These are phyloP conservation scores for Micromussa lordhowensis DNA, from an alignment of 92 coral and sea anemone species.

Conservation along the genomic window DNA sequence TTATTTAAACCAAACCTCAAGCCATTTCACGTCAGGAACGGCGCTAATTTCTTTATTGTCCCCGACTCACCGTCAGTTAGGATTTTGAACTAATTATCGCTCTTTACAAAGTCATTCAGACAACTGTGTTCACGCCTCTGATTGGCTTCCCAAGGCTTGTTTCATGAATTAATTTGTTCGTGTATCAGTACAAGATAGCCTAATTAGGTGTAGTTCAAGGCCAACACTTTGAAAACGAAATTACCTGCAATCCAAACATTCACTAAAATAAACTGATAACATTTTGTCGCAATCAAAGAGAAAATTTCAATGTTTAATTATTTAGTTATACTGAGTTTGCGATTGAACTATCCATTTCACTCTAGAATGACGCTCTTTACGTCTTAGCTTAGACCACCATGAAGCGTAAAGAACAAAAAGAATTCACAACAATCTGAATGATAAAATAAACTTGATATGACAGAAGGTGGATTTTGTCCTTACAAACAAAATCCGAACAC, in stretches of 20 bases:
- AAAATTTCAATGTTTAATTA: not conserved
- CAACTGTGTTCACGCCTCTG: not conserved
- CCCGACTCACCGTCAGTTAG: constrained; percentile 18
- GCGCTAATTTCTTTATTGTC: not conserved
- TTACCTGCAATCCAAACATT: not conserved
- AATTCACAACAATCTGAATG: not conserved
- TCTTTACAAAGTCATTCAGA: not conserved
- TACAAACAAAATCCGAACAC: not conserved
- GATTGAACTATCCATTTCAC: constrained; percentile 3
- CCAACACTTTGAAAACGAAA: not conserved
- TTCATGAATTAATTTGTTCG: not conserved
- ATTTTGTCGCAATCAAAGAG: not conserved
- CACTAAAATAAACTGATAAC: not conserved
- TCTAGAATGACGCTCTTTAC: not conserved
- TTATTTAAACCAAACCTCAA: not conserved
- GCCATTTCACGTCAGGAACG: constrained; percentile 13
- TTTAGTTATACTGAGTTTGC: constrained; percentile 1
- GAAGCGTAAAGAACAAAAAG: not conserved
- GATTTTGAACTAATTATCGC: constrained; percentile 14
- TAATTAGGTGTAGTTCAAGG: not conserved
- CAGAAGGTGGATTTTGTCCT: not conserved
- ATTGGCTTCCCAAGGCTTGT: not conserved
- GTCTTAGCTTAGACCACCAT: constrained; percentile 6
- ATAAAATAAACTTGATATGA: not conserved
- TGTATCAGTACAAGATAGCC: not conserved